Percentiles rank a stretch among this genome's conserved stretches.
phyloP scores from a whole-genome alignment of 2,113 vertebrate genomes.

The Pelusios castaneus region DNA sequence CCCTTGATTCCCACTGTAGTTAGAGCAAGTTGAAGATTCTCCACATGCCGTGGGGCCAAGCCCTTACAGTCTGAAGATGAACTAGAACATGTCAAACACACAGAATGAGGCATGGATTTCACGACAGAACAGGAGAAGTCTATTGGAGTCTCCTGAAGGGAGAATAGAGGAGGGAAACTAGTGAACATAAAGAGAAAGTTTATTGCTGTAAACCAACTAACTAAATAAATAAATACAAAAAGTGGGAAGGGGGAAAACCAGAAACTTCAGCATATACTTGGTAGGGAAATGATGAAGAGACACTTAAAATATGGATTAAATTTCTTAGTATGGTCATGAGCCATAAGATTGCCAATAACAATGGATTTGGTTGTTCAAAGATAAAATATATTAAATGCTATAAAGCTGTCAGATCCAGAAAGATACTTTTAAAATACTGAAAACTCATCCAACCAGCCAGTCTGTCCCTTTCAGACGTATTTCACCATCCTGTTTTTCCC shows the following conservation, averaged over 20 bases:
- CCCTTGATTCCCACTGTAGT: too few relatives aligned
- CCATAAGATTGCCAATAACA: not conserved
- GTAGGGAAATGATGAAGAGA: not conserved
- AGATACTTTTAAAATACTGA: slow-evolving; percentile 5
- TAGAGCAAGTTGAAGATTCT: too few relatives aligned
- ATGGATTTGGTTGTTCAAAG: not conserved
- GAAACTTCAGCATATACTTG: not conserved
- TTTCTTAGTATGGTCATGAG: slow-evolving; percentile 16
- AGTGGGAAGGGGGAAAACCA: not conserved
- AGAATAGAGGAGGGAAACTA: not conserved
- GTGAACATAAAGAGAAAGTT: not conserved
- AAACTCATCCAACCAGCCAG: not conserved
- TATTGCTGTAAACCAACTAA: not conserved
- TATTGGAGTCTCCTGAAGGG: not conserved
- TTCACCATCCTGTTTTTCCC: not conserved
- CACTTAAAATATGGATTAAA: not conserved
- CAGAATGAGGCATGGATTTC: too few relatives aligned
- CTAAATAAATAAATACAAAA: not conserved
- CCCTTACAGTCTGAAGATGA: too few relatives aligned
- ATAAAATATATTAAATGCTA: slow-evolving; percentile 16
- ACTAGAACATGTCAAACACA: too few relatives aligned
- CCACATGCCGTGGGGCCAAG: too few relatives aligned
- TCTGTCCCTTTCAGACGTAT: not conserved
- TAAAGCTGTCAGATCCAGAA: not conserved
- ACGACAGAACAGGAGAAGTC: too few relatives aligned